Base-by-base conservation (phyloP, 1,140 invertebrate species). In the Drosophila murphyi region DNA sequence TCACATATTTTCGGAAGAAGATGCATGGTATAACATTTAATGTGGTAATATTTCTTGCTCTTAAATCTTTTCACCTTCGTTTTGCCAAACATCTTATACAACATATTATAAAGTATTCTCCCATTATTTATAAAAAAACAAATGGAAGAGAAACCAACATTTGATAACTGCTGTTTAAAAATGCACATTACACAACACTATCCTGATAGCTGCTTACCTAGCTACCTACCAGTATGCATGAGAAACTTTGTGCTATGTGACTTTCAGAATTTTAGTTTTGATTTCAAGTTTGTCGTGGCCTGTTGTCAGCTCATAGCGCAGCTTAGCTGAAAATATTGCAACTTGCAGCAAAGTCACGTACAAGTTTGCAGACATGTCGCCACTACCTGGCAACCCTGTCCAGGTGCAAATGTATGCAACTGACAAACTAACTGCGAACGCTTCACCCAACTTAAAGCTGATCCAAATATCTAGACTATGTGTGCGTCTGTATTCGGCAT, bases 201-300 rank as follows among this genome's bases (percentile, higher is more conserved):
- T n/a, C n/a, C 39, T 10, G 20, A 20, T 20, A 45, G 12, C 34
- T 34, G 31, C 28, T 20, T 32, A 59, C 41, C 41, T 10, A 31
- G 8, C 45, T 34, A 28, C 3, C 41, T 20, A 20, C 29, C 34
- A 29, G 35, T 69, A 74, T 72, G 77, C 76, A 73, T 76, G 65
- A 48, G 60, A 87, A 87, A 87, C 83, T 87, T 87, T 87, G 57
- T 73, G 76, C 76, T 77, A 88, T 88, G 83, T 88, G 83, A 88
- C 83, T 88, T 88, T 88, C 85, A 80, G 85, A 88, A 88, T 89
- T 89, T 88, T 88, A 88, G 83, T 89, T 88, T 88, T 88, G 83
- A 88, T 88, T 88, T 89, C 83, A 75, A 71, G 76, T 78, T 73
- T 83, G 48, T 55, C 59, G 12, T 54, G 47, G 76, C 68, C 73